These are phyloP conservation scores for Andrena bucephala DNA, from an alignment of 2,888 invertebrate genomes.

Conservation along the genomic window DNA sequence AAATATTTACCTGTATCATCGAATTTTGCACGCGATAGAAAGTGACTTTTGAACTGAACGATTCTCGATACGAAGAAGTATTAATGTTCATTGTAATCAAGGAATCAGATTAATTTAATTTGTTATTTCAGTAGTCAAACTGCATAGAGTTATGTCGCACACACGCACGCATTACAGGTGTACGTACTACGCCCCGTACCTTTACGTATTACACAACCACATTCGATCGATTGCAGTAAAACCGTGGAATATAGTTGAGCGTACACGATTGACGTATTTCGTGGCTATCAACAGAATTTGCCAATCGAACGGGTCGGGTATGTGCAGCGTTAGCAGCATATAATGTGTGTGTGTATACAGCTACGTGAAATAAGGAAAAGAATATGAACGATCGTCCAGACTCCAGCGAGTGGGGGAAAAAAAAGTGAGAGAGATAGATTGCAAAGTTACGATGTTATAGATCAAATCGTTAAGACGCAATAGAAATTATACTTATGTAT, in stretches of 20 bases:
- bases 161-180: neutral
- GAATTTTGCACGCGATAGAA: neutral
- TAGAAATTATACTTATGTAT: constrained; percentile 18
- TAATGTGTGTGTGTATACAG: neutral
- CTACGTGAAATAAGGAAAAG: neutral
- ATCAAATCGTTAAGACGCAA: constrained; percentile 15
- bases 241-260: constrained; percentile 25
- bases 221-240: constrained; percentile 39
- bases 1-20: neutral
- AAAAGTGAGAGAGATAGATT: neutral
- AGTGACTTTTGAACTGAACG: neutral
- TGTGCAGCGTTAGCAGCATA: neutral
- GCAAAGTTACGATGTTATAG: constrained; percentile 15
- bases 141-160: neutral
- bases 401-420: constrained; percentile 6
- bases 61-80: no score
- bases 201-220: constrained; percentile 46
- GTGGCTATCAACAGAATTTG: constrained; percentile 14
- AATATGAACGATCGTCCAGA: neutral
- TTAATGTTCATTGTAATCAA: neutral
- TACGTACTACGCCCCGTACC: neutral
- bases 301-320: constrained; percentile 16
- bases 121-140: neutral
- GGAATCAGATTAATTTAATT: neutral
- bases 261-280: constrained; percentile 44